These are phyloP conservation scores for Calephelis perditalis DNA, from an alignment of 2,888 invertebrate genomes.

Conservation along the genomic window DNA sequence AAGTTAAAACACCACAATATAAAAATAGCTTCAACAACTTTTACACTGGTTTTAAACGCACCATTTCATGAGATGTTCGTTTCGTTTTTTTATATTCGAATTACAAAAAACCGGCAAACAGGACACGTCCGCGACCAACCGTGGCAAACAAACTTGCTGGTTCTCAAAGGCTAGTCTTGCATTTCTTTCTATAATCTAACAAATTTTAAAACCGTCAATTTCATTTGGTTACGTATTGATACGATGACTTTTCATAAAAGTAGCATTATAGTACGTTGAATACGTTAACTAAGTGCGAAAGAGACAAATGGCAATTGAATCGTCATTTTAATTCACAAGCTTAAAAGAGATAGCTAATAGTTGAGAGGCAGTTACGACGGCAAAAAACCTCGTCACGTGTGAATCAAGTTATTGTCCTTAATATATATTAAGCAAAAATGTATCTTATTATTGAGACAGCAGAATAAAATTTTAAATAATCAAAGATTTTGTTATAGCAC, in stretches of 20 bases:
- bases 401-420: constrained; percentile 26
- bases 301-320: constrained; percentile 30
- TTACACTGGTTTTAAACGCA: constrained; percentile 46
- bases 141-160: constrained; percentile 61
- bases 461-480: constrained; percentile 14
- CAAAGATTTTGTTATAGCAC: not conserved
- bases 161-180: constrained; percentile 40
- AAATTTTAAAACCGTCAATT: constrained; percentile 40
- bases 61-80: constrained; percentile 51
- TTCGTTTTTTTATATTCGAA: constrained; percentile 59
- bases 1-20: constrained; percentile 28
- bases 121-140: constrained; percentile 57
- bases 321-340: constrained; percentile 10
- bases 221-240: constrained; percentile 28
- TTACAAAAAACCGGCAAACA: constrained; percentile 48
- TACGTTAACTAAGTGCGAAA: constrained; percentile 43
- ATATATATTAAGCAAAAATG: constrained; percentile 14
- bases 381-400: constrained; percentile 44
- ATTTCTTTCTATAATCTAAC: constrained; percentile 51
- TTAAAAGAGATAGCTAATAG: constrained; percentile 24
- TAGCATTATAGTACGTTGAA: constrained; percentile 42
- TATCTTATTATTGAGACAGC: not conserved
- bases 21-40: constrained; percentile 44
- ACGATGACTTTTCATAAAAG: constrained; percentile 36
- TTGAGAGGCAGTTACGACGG: constrained; percentile 27